Evolutionary conservation across 2,797 vertebrate genomes (phyloP).

Genomic region (Sebastes jordani): DNA sequence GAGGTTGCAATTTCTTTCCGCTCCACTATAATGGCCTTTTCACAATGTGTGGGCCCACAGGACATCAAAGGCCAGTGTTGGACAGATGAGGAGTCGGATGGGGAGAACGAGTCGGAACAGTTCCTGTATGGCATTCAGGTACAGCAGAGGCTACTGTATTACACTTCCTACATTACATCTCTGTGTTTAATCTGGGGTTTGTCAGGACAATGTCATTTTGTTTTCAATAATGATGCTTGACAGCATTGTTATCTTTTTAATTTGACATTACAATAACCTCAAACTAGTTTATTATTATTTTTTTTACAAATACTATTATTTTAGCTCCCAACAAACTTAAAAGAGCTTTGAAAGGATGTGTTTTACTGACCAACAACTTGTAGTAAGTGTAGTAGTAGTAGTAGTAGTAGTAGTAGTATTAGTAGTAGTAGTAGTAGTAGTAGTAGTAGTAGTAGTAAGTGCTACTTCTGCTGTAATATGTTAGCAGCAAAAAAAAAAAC

Average conservation of each 20-base stretch:
- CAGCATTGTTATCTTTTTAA: not conserved
- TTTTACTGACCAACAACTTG: not conserved
- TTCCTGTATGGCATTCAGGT: slow-evolving; percentile 99
- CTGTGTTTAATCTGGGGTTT: not conserved
- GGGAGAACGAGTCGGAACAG: slow-evolving; percentile 97
- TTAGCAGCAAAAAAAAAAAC: not conserved
- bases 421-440: too few relatives aligned
- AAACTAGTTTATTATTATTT: not conserved
- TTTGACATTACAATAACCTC: not conserved
- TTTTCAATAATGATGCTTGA: not conserved
- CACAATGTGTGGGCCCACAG: slow-evolving; percentile 76
- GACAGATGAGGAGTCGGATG: slow-evolving; percentile 98
- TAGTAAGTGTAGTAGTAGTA: too few relatives aligned
- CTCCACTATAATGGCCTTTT: slow-evolving; percentile 64
- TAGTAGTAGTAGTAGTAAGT: too few relatives aligned
- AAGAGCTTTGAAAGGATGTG: not conserved
- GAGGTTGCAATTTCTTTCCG: slow-evolving; percentile 43
- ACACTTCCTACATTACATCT: not conserved
- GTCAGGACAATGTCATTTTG: not conserved
- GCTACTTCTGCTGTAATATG: not conserved
- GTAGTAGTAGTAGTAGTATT: too few relatives aligned
- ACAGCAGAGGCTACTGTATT: slow-evolving; percentile 1
- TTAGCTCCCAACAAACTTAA: not conserved
- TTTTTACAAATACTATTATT: not conserved
- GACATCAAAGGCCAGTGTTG: slow-evolving; percentile 98